Evolutionary conservation across 2,888 invertebrate genomes (phyloP), one percentile per base, ranked within the genome.

Genomic region (Napeogenes sylphis): DNA sequence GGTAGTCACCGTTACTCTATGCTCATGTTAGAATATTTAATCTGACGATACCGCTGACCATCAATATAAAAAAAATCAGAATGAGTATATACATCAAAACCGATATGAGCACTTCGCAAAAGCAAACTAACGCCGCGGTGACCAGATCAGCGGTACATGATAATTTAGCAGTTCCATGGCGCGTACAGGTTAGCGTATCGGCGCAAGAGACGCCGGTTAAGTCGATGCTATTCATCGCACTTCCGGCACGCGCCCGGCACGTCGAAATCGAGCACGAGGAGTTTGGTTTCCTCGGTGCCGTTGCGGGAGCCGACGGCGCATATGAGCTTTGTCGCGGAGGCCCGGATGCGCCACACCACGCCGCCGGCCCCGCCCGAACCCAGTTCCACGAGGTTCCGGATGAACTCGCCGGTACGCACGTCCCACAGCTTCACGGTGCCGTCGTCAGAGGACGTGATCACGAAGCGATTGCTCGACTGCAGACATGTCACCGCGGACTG

Each of bases 371-470:
- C 99, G 33, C 99, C 98, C 70, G 98, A 98, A 66, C 96, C 95
- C 68, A 99, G 91, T 53, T 97, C 94, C 64, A 99, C 98, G 68
- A 99, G 92, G 90, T 99, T 98, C 68, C 99, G 94, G 70, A 99
- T 96, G 85, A 99, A 99, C 79, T 98, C 97, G 83, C 97, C 98
- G 61, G 98, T 98, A 82, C 95, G 95, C 56, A 99, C 95, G 88
- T 99, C 99, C 99, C 99, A 99, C 64, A 99, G 92, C 87, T 99
- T 99, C 21, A 99, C 99, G 2, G 99, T 99, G 62, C 99, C 99
- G 87, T 99, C 99, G 83, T 99, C 99, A 2, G 99, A 99, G 13
- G 99, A 99, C 33, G 99, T 99, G 77, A 99, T 98, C 72, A 99
- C 99, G 92, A 99, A 98, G 68, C 97, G 96, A 80, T 95, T 96